phyloP scores from a whole-genome alignment of 2,888 invertebrate species.

The Gymnoscelis rufifasciata region DNA sequence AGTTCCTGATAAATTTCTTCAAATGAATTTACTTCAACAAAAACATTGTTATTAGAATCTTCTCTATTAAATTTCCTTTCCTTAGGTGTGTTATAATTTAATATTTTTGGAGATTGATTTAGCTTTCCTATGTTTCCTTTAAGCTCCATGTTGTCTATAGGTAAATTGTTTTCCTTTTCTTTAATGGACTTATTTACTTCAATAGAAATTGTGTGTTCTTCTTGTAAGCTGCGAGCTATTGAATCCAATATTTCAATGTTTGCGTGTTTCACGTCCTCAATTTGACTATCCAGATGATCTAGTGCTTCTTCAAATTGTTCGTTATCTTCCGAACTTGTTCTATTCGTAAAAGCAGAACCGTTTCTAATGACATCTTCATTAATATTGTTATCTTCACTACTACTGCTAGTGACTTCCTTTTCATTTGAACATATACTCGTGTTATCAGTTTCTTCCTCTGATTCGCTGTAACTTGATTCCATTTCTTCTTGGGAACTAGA shows the following conservation, averaged over 20 bases:
- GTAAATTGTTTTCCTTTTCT: slow-evolving; percentile 12
- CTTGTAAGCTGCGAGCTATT: slow-evolving; percentile 66
- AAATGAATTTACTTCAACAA: slow-evolving; percentile 57
- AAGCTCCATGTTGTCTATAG: slow-evolving; percentile 30
- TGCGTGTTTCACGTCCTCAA: slow-evolving; percentile 58
- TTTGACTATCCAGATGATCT: slow-evolving; percentile 64
- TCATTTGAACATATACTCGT: slow-evolving; percentile 59
- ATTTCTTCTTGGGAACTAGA: slow-evolving; percentile 57
- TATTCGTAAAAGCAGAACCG: slow-evolving; percentile 30
- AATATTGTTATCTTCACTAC: slow-evolving; percentile 34
- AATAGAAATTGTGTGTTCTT: slow-evolving; percentile 54
- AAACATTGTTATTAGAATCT: slow-evolving; percentile 62
- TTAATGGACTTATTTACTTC: slow-evolving; percentile 34
- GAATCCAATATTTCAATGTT: slow-evolving; percentile 68
- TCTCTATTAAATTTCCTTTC: slow-evolving; percentile 29
- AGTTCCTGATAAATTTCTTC: slow-evolving; percentile 71
- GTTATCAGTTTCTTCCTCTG: slow-evolving; percentile 55
- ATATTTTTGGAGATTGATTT: slow-evolving; percentile 27
- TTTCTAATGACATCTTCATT: slow-evolving; percentile 27
- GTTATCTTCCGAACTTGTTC: slow-evolving; percentile 70
- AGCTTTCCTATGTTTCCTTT: slow-evolving; percentile 22
- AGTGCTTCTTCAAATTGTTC: slow-evolving; percentile 73
- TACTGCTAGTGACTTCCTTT: slow-evolving; percentile 44
- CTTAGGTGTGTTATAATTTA: slow-evolving; percentile 32
- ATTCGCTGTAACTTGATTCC: slow-evolving; percentile 71